Evolutionary conservation across 2,113 vertebrate species (phyloP).

Genomic region (Spermophilus dauricus): DNA sequence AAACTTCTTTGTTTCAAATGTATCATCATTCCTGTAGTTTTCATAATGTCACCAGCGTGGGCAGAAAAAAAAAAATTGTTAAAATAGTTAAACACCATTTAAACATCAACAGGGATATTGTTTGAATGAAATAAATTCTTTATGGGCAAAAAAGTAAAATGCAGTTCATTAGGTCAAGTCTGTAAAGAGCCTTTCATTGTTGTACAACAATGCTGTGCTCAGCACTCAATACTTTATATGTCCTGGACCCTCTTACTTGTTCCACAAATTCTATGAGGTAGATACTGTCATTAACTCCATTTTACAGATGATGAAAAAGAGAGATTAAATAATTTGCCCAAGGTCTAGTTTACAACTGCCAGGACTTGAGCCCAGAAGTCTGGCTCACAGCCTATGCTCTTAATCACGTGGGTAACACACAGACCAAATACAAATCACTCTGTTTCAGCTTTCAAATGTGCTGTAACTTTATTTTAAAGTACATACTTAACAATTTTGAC

Average conservation of each 20-base stretch:
- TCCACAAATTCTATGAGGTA: neutral
- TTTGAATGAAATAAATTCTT: slow-evolving; percentile 32
- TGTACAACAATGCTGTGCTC: neutral
- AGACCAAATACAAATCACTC: neutral
- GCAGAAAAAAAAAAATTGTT: neutral
- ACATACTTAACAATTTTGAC: neutral
- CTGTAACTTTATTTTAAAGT: slow-evolving; percentile 11
- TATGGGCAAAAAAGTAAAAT: neutral
- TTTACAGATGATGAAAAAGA: neutral
- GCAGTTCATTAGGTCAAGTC: neutral
- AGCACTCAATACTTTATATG: neutral
- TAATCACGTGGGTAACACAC: neutral
- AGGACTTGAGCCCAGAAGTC: neutral
- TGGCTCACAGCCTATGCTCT: neutral
- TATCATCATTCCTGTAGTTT: neutral
- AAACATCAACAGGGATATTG: neutral
- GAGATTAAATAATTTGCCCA: neutral
- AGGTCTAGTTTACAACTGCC: neutral
- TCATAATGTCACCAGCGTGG: neutral
- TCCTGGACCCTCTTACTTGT: neutral
- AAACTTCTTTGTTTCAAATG: neutral
- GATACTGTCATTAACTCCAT: neutral
- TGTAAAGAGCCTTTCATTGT: neutral
- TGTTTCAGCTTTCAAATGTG: neutral
- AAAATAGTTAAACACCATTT: neutral